A percentile compares a stretch with the other conserved stretches of the same genome.
Evolutionary conservation across 1,140 invertebrate genomes (phyloP).

Genomic region (Diabrotica virgifera): DNA sequence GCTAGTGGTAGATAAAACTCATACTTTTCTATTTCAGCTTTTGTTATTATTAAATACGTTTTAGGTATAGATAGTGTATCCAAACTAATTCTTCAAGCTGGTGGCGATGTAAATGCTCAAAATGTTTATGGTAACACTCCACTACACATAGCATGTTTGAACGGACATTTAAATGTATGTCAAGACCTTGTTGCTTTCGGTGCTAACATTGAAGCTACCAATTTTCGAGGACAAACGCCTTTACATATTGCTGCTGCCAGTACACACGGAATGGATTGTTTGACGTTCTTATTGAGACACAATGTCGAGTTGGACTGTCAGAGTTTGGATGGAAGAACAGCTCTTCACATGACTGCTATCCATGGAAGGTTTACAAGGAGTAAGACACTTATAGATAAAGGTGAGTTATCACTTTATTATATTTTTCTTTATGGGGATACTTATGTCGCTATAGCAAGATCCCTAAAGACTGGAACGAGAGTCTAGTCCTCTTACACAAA

Average conservation of each 20-base stretch:
- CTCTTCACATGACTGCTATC: constrained; percentile 65
- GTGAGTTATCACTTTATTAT: constrained; percentile 25
- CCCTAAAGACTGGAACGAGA: no score
- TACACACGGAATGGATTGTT: constrained; percentile 60
- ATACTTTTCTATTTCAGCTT: background rate
- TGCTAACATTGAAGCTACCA: constrained; percentile 50
- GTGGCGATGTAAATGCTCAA: constrained; percentile 57
- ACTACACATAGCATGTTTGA: constrained; percentile 63
- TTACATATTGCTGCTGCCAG: constrained; percentile 64
- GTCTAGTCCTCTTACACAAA: no score
- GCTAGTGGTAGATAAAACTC: constrained; percentile 50
- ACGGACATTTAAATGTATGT: constrained; percentile 57
- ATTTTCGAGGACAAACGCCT: constrained; percentile 56
- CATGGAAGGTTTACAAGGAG: constrained; percentile 65
- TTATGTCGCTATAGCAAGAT: no score
- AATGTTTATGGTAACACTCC: constrained; percentile 62
- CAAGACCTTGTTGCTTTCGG: constrained; percentile 52
- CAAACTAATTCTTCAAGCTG: constrained; percentile 53
- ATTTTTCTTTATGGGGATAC: no score
- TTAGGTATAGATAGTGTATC: constrained; percentile 46
- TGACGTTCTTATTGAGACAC: constrained; percentile 56
- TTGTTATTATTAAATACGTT: constrained; percentile 7
- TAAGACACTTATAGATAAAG: constrained; percentile 56
- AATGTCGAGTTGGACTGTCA: constrained; percentile 58
- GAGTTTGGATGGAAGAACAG: constrained; percentile 61